Conservation (phyloP, 2,113 vertebrate genomes). For the Percopsis transmontana region DNA sequence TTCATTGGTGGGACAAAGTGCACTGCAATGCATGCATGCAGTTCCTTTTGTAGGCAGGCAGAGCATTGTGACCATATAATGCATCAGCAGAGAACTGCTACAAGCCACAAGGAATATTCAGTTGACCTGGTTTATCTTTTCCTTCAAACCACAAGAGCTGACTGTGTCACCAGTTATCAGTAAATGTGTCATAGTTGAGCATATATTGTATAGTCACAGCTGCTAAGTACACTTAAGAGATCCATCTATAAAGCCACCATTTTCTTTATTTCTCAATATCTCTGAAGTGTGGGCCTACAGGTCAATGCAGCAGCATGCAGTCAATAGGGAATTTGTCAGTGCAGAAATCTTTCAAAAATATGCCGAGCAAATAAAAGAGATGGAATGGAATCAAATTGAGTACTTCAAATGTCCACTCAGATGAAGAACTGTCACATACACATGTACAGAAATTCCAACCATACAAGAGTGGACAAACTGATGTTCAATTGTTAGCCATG, state of each 20-base stretch:
- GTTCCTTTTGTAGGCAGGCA: slow-evolving; percentile 22
- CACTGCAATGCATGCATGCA: slow-evolving; percentile 46
- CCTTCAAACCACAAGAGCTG: slow-evolving; percentile 51
- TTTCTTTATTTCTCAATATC: too few relatives aligned
- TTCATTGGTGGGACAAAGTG: slow-evolving; percentile 32
- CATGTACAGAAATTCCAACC: too few relatives aligned
- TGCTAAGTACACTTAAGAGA: slow-evolving; percentile 17
- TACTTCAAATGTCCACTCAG: too few relatives aligned
- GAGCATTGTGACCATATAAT: slow-evolving; percentile 56
- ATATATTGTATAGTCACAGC: slow-evolving; percentile 29
- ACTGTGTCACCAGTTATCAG: slow-evolving; percentile 52
- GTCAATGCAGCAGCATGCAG: too few relatives aligned
- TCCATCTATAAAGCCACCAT: not conserved
- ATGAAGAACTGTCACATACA: too few relatives aligned
- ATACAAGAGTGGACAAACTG: too few relatives aligned
- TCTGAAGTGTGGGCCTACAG: too few relatives aligned
- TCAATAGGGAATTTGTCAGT: too few relatives aligned
- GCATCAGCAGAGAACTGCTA: slow-evolving; percentile 59
- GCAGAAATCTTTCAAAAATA: too few relatives aligned
- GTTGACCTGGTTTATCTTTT: slow-evolving; percentile 75
- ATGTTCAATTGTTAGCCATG: too few relatives aligned
- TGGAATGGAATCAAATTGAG: too few relatives aligned
- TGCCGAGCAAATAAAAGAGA: too few relatives aligned
- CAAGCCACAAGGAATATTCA: slow-evolving; percentile 65
- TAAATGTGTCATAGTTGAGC: slow-evolving; percentile 55